A percentile compares a stretch with the other conserved stretches of the same genome.
Conservation (phyloP, 2,888 invertebrate genomes). For the Iselma pallidipennis region DNA sequence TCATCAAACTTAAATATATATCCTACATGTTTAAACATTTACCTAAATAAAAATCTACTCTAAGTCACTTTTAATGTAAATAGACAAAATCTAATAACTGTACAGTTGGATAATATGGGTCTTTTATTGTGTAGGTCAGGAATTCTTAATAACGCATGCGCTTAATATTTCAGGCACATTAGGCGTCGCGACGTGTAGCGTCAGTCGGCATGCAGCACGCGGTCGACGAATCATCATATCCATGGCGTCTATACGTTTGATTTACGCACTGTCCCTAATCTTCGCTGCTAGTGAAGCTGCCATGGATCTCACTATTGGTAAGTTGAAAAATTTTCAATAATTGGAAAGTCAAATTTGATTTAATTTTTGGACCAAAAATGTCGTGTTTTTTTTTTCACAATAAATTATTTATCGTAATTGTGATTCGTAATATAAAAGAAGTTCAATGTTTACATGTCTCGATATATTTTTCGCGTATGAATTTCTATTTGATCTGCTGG, state of each 20-base stretch:
- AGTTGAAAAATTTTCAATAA: constrained; percentile 16
- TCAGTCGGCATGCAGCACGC: constrained; percentile 48
- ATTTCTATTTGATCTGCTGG: not conserved
- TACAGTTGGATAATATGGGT: constrained; percentile 10
- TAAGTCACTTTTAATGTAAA: no score
- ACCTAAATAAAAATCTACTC: no score
- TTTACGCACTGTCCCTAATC: constrained; percentile 28
- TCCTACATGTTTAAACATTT: not conserved
- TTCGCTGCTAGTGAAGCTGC: constrained; percentile 24
- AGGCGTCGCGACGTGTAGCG: constrained; percentile 37
- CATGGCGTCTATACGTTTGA: constrained; percentile 23
- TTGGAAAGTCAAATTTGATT: not conserved
- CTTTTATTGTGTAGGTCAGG: constrained; percentile 43
- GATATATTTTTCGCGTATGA: no score
- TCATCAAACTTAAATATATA: not conserved
- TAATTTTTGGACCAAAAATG: no score
- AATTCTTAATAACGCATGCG: constrained; percentile 32
- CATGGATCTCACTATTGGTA: constrained; percentile 38
- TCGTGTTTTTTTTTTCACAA: no score
- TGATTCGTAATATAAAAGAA: no score
- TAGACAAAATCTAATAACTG: constrained; percentile 23
- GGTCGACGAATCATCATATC: constrained; percentile 28
- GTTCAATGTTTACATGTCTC: no score
- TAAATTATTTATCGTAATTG: no score
- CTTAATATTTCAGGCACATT: constrained; percentile 26